A percentile compares a stretch with the other conserved stretches of the same genome.
Evolutionary conservation across 2,113 vertebrate species (phyloP).

Genomic region (Actenoides hombroni): DNA sequence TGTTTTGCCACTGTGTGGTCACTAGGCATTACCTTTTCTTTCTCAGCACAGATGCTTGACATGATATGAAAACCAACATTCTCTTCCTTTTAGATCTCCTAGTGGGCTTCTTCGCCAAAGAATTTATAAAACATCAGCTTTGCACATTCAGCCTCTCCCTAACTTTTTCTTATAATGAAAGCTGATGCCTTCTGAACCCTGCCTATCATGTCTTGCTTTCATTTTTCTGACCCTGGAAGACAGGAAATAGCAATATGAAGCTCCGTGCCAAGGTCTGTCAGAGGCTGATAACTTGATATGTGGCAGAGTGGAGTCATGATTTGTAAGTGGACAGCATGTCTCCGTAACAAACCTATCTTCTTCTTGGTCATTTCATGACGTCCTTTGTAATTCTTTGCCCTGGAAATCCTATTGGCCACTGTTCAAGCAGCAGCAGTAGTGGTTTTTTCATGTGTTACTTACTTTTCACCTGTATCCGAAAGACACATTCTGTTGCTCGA

Average conservation of each 20-base stretch:
- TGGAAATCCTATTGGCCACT: neutral
- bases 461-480: neutral
- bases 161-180: neutral
- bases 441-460: neutral
- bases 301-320: neutral
- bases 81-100: neutral
- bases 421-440: neutral
- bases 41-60: neutral
- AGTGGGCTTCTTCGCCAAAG: neutral
- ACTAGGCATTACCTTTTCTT: neutral
- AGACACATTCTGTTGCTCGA: neutral
- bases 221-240: neutral
- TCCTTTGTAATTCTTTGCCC: neutral
- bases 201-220: neutral
- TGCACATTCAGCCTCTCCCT: neutral
- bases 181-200: neutral
- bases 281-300: neutral
- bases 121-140: neutral
- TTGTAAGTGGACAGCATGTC: neutral
- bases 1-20: neutral
- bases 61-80: neutral
- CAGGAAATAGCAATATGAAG: neutral
- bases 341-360: neutral
- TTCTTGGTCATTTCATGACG: accelerated
- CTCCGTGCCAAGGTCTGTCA: neutral